These are phyloP conservation scores for Malthinus seriepunctatus DNA, from an alignment of 2,888 invertebrate genomes.

Conservation along the genomic window DNA sequence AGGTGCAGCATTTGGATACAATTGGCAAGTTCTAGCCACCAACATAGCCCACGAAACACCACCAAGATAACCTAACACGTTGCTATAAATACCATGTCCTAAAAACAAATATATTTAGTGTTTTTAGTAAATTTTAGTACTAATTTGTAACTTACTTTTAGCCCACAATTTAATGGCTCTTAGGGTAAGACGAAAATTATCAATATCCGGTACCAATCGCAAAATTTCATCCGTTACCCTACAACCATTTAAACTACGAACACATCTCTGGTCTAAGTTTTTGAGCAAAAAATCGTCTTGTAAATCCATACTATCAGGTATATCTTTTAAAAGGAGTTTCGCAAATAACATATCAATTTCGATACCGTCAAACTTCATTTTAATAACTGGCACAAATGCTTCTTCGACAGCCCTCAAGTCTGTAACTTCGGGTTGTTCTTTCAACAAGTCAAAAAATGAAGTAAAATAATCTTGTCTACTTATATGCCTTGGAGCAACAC, in stretches of 20 bases:
- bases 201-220: constrained; percentile 91
- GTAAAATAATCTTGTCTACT: constrained; percentile 92
- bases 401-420: constrained; percentile 92
- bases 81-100: constrained; percentile 98
- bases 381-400: constrained; percentile 98
- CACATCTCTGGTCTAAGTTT: constrained; percentile 95
- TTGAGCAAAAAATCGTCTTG: constrained; percentile 89
- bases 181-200: constrained; percentile 90
- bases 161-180: constrained; percentile 98
- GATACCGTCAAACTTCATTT: constrained; percentile 98
- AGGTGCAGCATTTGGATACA: constrained; percentile 96
- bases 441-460: constrained; percentile 91
- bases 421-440: constrained; percentile 82
- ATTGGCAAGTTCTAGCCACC: constrained; percentile 95
- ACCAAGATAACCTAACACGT: constrained; percentile 95
- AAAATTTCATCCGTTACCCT: constrained; percentile 98
- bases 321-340: constrained; percentile 90
- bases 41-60: constrained; percentile 99
- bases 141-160: constrained; percentile 71
- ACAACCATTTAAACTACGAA: constrained; percentile 95
- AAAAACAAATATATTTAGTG: constrained; percentile 36
- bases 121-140: not conserved
- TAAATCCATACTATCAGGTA: constrained; percentile 88
- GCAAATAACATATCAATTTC: constrained; percentile 99
- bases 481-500: constrained; percentile 96